Evolutionary conservation across 35 echinoderm and acorn worm species (phyloP).

Genomic region (Lytechinus variegatus): DNA sequence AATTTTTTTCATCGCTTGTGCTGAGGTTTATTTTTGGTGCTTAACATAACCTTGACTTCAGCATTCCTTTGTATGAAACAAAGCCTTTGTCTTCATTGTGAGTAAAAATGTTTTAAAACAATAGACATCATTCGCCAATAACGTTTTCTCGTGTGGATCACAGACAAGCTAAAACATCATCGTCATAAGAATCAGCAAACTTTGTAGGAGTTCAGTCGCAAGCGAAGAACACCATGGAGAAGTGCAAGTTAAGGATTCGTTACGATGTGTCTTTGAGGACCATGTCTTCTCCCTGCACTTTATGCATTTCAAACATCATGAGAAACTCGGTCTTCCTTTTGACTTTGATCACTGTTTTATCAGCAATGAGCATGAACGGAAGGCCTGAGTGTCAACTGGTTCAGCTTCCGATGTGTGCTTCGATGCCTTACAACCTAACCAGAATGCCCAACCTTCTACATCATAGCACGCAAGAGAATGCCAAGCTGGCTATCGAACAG

Average conservation of each 20-base stretch:
- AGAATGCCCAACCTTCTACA: slow-evolving; percentile 93
- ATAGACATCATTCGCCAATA: neutral
- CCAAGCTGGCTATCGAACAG: slow-evolving; percentile 90
- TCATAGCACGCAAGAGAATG: slow-evolving; percentile 98
- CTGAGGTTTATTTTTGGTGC: neutral
- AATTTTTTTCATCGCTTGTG: neutral
- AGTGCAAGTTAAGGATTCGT: neutral
- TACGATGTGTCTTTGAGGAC: neutral
- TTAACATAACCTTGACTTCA: neutral
- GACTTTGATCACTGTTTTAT: neutral
- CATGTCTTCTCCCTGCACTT: neutral
- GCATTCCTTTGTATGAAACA: neutral
- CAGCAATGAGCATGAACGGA: neutral
- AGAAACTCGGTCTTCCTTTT: neutral
- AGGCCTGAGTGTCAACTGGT: slow-evolving; percentile 76
- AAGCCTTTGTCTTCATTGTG: neutral
- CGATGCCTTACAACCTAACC: slow-evolving; percentile 89
- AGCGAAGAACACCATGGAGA: neutral
- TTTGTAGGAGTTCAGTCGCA: neutral
- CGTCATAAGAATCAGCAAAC: neutral
- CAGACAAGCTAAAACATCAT: neutral
- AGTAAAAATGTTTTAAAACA: neutral
- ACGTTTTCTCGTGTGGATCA: too few relatives aligned
- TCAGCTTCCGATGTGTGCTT: slow-evolving; percentile 79
- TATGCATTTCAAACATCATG: neutral